Base-by-base conservation (phyloP, 2,113 vertebrate species). In the Leucosticte australis region DNA sequence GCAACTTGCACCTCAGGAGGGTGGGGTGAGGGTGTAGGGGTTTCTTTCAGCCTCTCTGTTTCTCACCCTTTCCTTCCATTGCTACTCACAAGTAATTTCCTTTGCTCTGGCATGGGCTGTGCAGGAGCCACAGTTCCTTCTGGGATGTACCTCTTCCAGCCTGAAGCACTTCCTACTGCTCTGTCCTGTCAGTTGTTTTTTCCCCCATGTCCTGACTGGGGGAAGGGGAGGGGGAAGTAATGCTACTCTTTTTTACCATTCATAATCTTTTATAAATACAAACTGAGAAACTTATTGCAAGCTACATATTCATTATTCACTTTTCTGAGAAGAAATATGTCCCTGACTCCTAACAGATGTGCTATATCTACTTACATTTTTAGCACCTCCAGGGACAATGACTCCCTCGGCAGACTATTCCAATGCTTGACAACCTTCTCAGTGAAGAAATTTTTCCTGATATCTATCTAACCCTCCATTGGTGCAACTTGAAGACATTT, bases 211-310 rank as follows among this genome's bases (percentile, higher is more conserved):
- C 37, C 15, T 50, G 17, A 11, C 23, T 44, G 22, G 27, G 11
- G 30, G 8, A 57, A 57, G 16, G 26, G 15, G 19, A n/a, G 11
- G 6, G 4, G 7, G 5, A n/a, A 50, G 21, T 26, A 67, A 17
- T 35, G 7, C 11, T 79, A 62, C 69, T 73, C 31, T 94, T 80
- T 90, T 95, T 80, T 68, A 89, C 31, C 65, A 52, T 87, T 76
- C 79, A 90, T 87, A 95, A 91, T 26, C 52, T 69, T 95, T 87
- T 96, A n/a, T 90, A 95, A 95, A 96, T 76, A 83, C 60, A 95
- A 94, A 91, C 68, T 94, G 75, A 92, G 70, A 89, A 88, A 94
- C 57, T 95, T 70, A 39, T 49, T 96, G 94, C 68, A 35, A 69
- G 55, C 8, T 35, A 33, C 35, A 89, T 24, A 57, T 49, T 53